phyloP scores from a whole-genome alignment of 1,140 invertebrate species.

The Triops longicaudatus region DNA sequence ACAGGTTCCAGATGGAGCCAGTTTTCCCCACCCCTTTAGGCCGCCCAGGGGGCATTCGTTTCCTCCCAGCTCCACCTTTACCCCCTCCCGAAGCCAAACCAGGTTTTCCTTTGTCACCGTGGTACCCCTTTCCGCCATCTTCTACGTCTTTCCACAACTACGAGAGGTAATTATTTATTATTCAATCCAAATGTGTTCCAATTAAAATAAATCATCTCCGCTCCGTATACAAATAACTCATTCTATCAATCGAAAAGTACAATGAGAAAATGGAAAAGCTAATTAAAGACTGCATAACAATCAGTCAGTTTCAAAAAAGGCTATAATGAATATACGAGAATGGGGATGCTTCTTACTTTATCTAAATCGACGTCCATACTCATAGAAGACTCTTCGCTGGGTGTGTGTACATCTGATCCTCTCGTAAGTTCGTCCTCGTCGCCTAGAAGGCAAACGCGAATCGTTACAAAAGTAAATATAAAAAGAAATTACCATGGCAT shows the following conservation, averaged over 20 bases:
- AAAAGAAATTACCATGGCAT: neutral
- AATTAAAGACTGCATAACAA: too few relatives aligned
- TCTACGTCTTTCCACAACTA: neutral
- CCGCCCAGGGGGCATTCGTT: constrained; percentile 36
- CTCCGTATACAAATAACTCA: too few relatives aligned
- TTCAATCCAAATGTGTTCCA: too few relatives aligned
- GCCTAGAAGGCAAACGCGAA: neutral
- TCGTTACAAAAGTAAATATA: neutral
- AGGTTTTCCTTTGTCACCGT: constrained; percentile 40
- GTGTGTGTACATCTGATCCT: neutral
- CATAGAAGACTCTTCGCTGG: constrained; percentile 21
- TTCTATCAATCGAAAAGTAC: too few relatives aligned
- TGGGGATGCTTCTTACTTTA: neutral
- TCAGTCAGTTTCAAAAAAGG: too few relatives aligned
- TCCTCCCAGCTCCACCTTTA: constrained; percentile 39
- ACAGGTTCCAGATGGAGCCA: constrained; percentile 32
- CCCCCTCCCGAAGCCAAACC: constrained; percentile 23
- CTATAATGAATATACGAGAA: too few relatives aligned
- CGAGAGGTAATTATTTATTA: too few relatives aligned
- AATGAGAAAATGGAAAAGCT: too few relatives aligned
- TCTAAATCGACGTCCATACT: neutral
- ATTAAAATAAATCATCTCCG: too few relatives aligned
- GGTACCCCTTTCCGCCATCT: neutral
- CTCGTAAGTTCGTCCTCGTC: neutral
- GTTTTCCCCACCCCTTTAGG: constrained; percentile 51